A percentile compares a stretch with the other conserved stretches of the same genome.
Conservation (phyloP, 2,797 vertebrate genomes). For the Tinamus major region DNA sequence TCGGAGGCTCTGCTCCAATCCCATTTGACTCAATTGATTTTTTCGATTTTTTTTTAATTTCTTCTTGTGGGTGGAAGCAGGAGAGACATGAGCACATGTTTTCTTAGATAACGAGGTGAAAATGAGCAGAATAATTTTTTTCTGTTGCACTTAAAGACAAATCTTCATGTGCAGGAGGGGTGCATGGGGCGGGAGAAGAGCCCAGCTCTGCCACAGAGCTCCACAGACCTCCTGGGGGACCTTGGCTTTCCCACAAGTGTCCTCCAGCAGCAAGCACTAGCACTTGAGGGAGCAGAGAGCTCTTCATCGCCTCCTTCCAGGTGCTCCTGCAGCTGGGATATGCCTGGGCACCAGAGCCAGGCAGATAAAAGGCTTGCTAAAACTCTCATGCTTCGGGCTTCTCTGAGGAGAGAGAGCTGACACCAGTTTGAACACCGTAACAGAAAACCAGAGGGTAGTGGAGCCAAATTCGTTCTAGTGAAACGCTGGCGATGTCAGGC, state of each 20-base stretch:
- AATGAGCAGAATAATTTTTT: background rate
- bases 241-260: background rate
- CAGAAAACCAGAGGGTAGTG: background rate
- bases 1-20: background rate
- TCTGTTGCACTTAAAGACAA: background rate
- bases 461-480: background rate
- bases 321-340: background rate
- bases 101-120: background rate
- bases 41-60: background rate
- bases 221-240: rapidly evolving
- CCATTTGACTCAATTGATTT: background rate
- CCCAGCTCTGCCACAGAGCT: rapidly evolving
- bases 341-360: background rate
- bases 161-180: background rate
- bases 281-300: background rate
- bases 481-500: background rate
- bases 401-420: background rate
- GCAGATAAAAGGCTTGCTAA: background rate
- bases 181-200: background rate
- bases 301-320: background rate
- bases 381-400: background rate
- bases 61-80: background rate
- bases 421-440: rapidly evolving
- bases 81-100: rapidly evolving
- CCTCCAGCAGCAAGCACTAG: background rate